Evolutionary conservation across 2,113 vertebrate species (phyloP).

Genomic region (Microtus montanus): DNA sequence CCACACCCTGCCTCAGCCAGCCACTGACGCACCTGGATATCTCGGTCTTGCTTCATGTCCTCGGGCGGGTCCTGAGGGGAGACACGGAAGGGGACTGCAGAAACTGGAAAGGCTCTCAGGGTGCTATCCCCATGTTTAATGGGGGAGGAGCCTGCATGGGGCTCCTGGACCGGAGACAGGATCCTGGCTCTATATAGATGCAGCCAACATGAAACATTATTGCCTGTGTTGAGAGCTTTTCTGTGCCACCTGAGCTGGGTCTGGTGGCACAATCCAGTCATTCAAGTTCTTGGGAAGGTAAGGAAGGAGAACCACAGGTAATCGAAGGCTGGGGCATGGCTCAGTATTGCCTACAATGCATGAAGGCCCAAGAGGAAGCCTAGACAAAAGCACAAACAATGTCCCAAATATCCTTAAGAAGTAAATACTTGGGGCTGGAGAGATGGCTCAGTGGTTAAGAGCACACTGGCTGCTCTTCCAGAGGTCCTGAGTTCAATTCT

Average conservation of each 20-base stretch:
- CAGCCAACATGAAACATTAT: not conserved
- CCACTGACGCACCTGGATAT: conserved; percentile 77
- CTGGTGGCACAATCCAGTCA: not conserved
- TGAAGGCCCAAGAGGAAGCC: not conserved
- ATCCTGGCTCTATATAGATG: not conserved
- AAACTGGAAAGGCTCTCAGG: not conserved
- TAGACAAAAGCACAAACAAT: not conserved
- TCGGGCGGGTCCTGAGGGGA: conserved; percentile 68
- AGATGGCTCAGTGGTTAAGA: too few relatives aligned
- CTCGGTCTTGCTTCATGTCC: conserved; percentile 76
- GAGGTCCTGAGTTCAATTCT: too few relatives aligned
- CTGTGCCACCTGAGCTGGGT: not conserved
- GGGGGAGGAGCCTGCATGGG: not conserved
- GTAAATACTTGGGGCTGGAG: too few relatives aligned
- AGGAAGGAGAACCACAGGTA: not conserved
- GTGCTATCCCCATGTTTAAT: not conserved
- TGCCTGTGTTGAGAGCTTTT: not conserved
- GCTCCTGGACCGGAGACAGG: not conserved
- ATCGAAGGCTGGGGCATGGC: not conserved
- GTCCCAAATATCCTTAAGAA: not conserved
- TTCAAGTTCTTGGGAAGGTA: not conserved
- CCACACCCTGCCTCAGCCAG: not conserved
- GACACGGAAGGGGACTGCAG: not conserved
- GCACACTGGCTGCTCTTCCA: too few relatives aligned
- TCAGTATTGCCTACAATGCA: not conserved